Base-by-base conservation (phyloP, 2,888 invertebrate genomes). In the Ectemnius continuus region DNA sequence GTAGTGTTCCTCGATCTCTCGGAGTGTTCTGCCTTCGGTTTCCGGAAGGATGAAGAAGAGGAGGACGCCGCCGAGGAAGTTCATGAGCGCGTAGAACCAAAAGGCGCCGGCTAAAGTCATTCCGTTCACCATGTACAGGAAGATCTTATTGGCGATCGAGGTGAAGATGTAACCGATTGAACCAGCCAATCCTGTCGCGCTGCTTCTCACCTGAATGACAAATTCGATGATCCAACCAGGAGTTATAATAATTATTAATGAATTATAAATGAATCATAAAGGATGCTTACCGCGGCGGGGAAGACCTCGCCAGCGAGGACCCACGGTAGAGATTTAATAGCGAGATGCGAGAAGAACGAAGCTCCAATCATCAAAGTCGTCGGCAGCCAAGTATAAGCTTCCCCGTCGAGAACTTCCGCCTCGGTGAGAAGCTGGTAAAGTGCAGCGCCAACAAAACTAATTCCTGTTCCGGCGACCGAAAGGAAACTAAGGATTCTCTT, bases 261-360 rank as follows among this genome's bases (percentile, higher is more conserved):
- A n/a, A n/a, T n/a, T n/a, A n/a, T n/a, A n/a, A n/a, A n/a, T n/a
- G n/a, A n/a, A n/a, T n/a, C n/a, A n/a, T n/a, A 23, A 23, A 23
- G 0, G 23, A 14, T 36, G 70, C 75, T 28, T 67, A 88, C 89
- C 75, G 87, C 77, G 0, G 85, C 82, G 1, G 90, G 86, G 60
- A 89, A 90, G 75, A 96, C 95, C 91, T 97, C 96, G 8, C 96
- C 96, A 56, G 95, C 94, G 13, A 96, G 91, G 77, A 97, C 94
- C 96, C 96, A 97, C 0, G 96, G 96, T 59, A 97, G 89, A 75
- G 95, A 91, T 66, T 95, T 92, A 60, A 96, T 94, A 0, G 94
- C 94, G 2, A 94, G 91, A 85, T 96, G 95, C 0, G 95, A 93
- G 58, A 95, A 91, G 81, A 96, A 93, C 0, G 96, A 95, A 4